Evolutionary conservation across 2,113 vertebrate species (phyloP).

Genomic region (Platichthys flesus): DNA sequence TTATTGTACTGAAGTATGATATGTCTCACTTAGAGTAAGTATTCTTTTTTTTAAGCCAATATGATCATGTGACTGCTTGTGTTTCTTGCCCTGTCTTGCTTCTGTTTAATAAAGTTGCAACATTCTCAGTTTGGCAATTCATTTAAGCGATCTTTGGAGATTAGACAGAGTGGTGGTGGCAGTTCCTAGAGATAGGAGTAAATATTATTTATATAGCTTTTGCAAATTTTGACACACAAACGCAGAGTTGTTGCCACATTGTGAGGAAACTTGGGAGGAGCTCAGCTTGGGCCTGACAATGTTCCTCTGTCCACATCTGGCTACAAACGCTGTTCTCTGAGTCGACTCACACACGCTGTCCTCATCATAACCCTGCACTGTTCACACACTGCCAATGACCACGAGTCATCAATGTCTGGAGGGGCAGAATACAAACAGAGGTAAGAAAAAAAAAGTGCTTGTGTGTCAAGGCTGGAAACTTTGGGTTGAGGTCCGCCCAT

Average conservation of each 20-base stretch:
- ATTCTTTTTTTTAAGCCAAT: not conserved
- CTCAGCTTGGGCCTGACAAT: constrained; percentile 56
- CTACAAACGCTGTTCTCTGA: constrained; percentile 55
- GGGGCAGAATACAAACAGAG: constrained; percentile 50
- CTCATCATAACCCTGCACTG: constrained; percentile 59
- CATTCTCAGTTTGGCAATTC: not conserved
- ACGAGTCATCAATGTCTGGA: constrained; percentile 51
- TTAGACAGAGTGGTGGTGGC: not conserved
- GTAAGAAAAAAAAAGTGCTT: constrained; percentile 27
- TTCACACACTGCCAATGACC: constrained; percentile 45
- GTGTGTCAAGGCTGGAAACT: constrained; percentile 58
- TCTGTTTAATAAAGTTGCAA: not conserved
- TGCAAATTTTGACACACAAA: constrained; percentile 7
- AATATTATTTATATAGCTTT: constrained; percentile 7
- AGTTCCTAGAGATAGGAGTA: not conserved
- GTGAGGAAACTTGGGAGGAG: constrained; percentile 49
- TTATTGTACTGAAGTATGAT: not conserved
- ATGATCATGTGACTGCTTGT: not conserved
- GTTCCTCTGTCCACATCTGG: constrained; percentile 77
- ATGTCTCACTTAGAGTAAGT: not conserved
- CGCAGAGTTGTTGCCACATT: constrained; percentile 21
- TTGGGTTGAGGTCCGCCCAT: constrained; percentile 44
- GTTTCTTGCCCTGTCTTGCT: not conserved
- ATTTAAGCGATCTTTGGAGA: not conserved
- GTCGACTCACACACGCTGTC: constrained; percentile 57